Base-by-base conservation (phyloP, 2,797 vertebrate genomes). In the Acanthopagrus latus region DNA sequence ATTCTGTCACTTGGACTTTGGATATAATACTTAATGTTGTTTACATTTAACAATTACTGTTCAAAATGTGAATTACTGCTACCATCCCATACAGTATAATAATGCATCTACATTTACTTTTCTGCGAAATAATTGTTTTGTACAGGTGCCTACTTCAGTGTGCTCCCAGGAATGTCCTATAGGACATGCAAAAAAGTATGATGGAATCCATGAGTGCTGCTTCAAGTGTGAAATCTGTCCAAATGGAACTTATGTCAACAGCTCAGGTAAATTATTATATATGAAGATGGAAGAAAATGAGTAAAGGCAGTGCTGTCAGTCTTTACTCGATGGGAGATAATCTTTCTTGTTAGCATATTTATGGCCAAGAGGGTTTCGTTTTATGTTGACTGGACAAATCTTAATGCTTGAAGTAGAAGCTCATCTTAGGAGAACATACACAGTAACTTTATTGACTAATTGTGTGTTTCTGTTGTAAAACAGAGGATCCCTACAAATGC, bases 171-270 rank as follows among this genome's bases (percentile, higher is more conserved):
- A 90, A n/a, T 96, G 96, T 64, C 11, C 4, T 1, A n/a, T 6
- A 0, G 96, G 96, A 68, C 85, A 89, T 12, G 68, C 0, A 59
- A 95, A 88, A 63, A 89, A 83, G n/a, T 71, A 52, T 0, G 27
- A 86, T 23, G 90, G 87, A 27, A 43, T 82, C 25, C 84, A 95
- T 12, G 72, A 73, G 14, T 97, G 96, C 79, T 97, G 96, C 81
- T 97, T 97, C 4, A 67, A 78, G 0, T 96, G 96, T 77, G 41
- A 82, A n/a, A 80, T 87, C 17, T 95, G 94, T 81, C 43, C 48
- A 1, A 83, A 56, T 16, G 87, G 87, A 72, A 94, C 88, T 55
- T 97, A 96, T 81, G 58, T 95, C 57, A 97, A 97, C 88, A n/a
- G 14, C 41, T n/a, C n/a, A n/a, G n/a, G n/a, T n/a, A n/a, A n/a